Percentiles rank a stretch among this genome's conserved stretches.
phyloP scores from a whole-genome alignment of 2,113 vertebrate species.

The Chelonoidis abingdonii region DNA sequence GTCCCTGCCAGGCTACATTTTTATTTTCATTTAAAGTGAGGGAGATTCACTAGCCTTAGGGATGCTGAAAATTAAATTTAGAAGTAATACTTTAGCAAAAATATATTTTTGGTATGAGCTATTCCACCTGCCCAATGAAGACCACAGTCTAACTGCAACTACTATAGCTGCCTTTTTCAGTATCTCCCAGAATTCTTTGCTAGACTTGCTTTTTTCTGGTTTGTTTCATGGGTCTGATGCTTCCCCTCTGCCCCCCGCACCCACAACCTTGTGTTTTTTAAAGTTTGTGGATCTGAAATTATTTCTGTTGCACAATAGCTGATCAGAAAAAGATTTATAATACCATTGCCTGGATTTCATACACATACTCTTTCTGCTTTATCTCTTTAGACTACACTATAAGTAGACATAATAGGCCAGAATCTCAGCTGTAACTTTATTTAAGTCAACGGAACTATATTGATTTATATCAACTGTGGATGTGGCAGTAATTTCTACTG shows the following conservation, averaged over 20 bases:
- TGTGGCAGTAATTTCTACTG: not conserved
- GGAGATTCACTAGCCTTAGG: conserved; percentile 24
- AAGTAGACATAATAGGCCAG: conserved; percentile 1
- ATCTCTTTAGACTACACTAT: not conserved
- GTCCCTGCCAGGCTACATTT: conserved; percentile 49
- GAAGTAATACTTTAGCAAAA: conserved; percentile 37
- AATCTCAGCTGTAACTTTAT: not conserved
- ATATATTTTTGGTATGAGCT: not conserved
- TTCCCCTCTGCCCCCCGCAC: not conserved
- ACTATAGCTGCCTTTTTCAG: not conserved
- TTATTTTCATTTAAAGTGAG: conserved; percentile 54
- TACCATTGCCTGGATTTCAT: not conserved
- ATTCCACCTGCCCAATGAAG: not conserved
- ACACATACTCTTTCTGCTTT: not conserved
- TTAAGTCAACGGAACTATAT: conserved; percentile 1
- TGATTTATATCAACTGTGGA: not conserved
- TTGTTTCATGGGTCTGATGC: not conserved
- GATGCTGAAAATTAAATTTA: conserved; percentile 45
- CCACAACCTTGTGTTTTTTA: not conserved
- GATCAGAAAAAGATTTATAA: conserved; percentile 15
- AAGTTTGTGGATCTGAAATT: not conserved
- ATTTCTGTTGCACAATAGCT: not conserved
- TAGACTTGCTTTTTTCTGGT: not conserved
- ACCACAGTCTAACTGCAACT: not conserved
- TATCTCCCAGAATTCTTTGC: fast-evolving